Evolutionary conservation across 1,140 invertebrate genomes (phyloP).

Genomic region (Druon quercuslanigerum): DNA sequence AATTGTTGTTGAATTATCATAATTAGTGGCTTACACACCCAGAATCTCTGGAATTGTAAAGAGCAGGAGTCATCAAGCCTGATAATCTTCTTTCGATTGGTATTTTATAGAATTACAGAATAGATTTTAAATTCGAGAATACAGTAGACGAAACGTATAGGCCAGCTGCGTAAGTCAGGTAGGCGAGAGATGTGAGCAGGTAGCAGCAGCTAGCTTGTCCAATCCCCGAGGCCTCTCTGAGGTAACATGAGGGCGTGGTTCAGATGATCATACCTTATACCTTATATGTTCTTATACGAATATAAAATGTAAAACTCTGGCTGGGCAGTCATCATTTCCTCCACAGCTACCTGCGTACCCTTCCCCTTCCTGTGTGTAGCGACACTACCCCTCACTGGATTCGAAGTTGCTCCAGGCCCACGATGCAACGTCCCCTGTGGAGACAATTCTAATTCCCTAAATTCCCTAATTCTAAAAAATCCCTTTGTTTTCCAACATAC

Average conservation of each 20-base stretch:
- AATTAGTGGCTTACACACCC: too few relatives aligned
- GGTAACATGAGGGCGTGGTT: conserved; percentile 23
- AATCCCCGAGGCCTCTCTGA: conserved; percentile 21
- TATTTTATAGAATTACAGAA: background rate
- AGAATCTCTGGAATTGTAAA: too few relatives aligned
- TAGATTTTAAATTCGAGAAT: background rate
- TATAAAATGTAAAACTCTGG: conserved; percentile 11
- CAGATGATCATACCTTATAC: conserved; percentile 1
- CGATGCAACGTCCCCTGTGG: too few relatives aligned
- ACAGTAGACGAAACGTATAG: background rate
- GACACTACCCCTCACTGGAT: too few relatives aligned
- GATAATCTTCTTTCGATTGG: background rate
- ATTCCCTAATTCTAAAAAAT: too few relatives aligned
- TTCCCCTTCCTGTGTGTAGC: too few relatives aligned
- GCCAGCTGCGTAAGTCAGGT: conserved; percentile 16
- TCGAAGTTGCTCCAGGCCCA: too few relatives aligned
- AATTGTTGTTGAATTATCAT: too few relatives aligned
- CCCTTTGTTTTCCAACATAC: too few relatives aligned
- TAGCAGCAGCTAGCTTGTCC: conserved; percentile 3
- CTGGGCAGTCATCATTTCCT: too few relatives aligned
- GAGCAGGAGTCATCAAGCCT: background rate
- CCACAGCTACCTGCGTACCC: too few relatives aligned
- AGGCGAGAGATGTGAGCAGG: conserved; percentile 18
- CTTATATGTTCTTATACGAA: conserved; percentile 13
- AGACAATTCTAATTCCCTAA: too few relatives aligned